Conservation (phyloP, 2,113 vertebrate genomes). For the Procavia capensis region DNA sequence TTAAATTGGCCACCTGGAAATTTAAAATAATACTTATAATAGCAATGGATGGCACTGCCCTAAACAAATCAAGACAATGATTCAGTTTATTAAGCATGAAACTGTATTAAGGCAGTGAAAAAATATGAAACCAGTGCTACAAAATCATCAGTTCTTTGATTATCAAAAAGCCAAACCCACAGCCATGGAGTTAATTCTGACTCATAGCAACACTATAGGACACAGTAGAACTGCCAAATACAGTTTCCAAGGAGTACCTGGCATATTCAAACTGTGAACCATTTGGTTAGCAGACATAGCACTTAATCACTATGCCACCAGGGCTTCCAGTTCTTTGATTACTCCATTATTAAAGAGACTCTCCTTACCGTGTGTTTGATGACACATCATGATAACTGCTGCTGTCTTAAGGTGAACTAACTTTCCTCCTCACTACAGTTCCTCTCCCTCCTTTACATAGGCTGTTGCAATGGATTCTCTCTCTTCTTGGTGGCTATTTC, state of each 20-base stretch:
- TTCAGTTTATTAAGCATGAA: slow-evolving; percentile 45
- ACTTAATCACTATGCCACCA: too few relatives aligned
- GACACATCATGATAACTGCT: neutral
- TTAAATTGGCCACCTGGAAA: slow-evolving; percentile 32
- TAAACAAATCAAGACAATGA: slow-evolving; percentile 23
- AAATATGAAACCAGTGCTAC: neutral
- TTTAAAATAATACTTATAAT: slow-evolving; percentile 1
- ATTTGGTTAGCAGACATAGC: too few relatives aligned
- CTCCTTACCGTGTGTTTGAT: neutral
- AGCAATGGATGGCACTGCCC: neutral
- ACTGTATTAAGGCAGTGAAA: slow-evolving; percentile 35
- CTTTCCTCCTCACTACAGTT: neutral
- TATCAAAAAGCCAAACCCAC: too few relatives aligned
- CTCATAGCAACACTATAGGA: too few relatives aligned
- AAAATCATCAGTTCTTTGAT: slow-evolving; percentile 14
- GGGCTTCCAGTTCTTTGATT: neutral
- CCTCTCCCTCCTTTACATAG: neutral
- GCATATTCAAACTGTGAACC: too few relatives aligned
- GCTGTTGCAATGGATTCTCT: neutral
- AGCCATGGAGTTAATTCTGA: too few relatives aligned
- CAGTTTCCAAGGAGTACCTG: too few relatives aligned
- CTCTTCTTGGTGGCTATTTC: neutral
- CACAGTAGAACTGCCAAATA: too few relatives aligned
- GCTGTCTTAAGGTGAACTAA: neutral
- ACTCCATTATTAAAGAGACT: neutral